Conservation (phyloP, 1,140 invertebrate genomes). For the Arion vulgaris region DNA sequence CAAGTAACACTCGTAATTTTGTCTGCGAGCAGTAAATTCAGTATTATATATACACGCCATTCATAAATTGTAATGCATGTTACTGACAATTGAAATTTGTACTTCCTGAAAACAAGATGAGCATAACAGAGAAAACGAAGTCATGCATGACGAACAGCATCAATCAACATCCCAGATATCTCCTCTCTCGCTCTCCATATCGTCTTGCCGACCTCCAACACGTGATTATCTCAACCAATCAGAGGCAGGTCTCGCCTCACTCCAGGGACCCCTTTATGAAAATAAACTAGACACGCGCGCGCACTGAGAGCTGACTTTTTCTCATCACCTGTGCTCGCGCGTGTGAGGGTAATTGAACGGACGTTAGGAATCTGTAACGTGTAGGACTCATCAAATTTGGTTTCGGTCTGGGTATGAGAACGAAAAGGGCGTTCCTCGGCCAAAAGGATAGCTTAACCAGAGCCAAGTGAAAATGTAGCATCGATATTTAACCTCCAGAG, state of each 20-base stretch:
- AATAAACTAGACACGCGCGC: slow-evolving; percentile 25
- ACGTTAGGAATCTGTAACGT: neutral
- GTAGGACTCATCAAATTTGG: neutral
- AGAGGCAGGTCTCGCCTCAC: neutral
- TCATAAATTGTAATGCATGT: neutral
- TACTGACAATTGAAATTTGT: neutral
- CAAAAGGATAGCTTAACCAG: neutral
- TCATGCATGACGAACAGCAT: slow-evolving; percentile 23
- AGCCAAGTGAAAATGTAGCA: neutral
- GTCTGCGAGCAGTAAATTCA: too few relatives aligned
- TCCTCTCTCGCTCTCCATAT: neutral
- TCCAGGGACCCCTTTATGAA: neutral
- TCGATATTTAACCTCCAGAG: neutral
- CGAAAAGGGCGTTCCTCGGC: too few relatives aligned
- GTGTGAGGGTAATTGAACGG: slow-evolving; percentile 24
- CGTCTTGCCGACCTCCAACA: neutral
- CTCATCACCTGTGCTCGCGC: neutral
- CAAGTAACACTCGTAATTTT: too few relatives aligned
- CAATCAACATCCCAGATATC: slow-evolving; percentile 6
- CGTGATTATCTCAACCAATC: slow-evolving; percentile 2
- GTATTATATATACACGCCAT: too few relatives aligned
- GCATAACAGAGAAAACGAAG: neutral
- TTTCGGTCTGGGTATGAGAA: too few relatives aligned
- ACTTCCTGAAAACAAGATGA: neutral
- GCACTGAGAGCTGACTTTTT: neutral